A percentile compares a stretch with the other conserved stretches of the same genome.
These are phyloP conservation scores for Acromyrmex charruanus DNA, from an alignment of 1,140 invertebrate genomes.

Conservation along the genomic window DNA sequence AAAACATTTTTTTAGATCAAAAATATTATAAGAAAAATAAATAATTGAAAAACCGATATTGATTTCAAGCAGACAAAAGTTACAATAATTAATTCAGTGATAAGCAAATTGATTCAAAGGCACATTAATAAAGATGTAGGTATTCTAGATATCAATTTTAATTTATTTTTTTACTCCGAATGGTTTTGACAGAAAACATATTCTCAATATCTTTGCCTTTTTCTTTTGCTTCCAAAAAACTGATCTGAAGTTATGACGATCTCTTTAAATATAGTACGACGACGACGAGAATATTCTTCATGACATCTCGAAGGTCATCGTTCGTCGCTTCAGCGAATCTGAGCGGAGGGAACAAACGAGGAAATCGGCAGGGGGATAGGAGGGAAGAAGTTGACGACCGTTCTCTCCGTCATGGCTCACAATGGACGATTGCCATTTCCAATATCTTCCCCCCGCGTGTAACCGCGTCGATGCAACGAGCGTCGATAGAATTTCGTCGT, in stretches of 20 bases:
- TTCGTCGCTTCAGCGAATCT: slow-evolving; percentile 34
- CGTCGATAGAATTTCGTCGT: slow-evolving; percentile 71
- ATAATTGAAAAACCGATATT: no score
- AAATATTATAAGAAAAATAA: no score
- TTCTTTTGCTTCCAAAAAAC: background rate
- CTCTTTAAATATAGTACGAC: background rate
- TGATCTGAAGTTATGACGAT: background rate
- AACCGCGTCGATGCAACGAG: slow-evolving; percentile 46
- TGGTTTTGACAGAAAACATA: background rate
- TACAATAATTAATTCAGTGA: no score
- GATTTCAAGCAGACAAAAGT: no score
- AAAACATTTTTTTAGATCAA: no score
- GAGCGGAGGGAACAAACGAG: slow-evolving; percentile 29
- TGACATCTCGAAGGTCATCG: slow-evolving; percentile 36
- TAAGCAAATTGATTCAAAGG: no score
- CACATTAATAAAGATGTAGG: no score
- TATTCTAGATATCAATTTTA: no score
- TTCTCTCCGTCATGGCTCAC: slow-evolving; percentile 58
- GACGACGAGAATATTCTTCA: background rate
- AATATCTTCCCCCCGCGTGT: slow-evolving; percentile 70
- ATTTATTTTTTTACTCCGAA: background rate
- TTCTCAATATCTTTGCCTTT: background rate
- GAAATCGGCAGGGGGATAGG: background rate
- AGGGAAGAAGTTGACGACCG: slow-evolving; percentile 13
- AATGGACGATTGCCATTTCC: slow-evolving; percentile 77